These are phyloP conservation scores for Forbesichthys agassizii DNA, from an alignment of 2,113 vertebrate genomes.

Conservation along the genomic window DNA sequence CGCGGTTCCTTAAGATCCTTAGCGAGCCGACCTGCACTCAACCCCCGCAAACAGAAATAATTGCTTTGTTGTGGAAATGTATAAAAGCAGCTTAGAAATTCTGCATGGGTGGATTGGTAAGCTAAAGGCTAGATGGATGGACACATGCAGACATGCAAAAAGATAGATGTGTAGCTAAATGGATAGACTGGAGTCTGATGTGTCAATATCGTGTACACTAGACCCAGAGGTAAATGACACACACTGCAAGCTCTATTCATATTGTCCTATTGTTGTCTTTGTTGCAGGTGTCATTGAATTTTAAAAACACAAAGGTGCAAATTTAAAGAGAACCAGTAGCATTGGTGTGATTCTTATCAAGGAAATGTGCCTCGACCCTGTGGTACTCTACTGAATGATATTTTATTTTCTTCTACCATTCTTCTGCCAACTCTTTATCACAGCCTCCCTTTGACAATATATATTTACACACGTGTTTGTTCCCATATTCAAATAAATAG, in stretches of 20 bases:
- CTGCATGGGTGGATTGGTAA: not conserved
- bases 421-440: conserved; percentile 6
- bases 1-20: conserved; percentile 38
- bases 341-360: conserved; percentile 15
- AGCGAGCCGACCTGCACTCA: conserved; percentile 28
- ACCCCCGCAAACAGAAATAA: conserved; percentile 42
- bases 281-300: conserved; percentile 4
- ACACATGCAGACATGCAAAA: conserved; percentile 14
- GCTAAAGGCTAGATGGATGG: not conserved
- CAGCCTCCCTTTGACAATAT: conserved; percentile 12
- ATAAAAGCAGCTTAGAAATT: conserved; percentile 40
- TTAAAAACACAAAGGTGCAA: conserved; percentile 16
- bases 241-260: not conserved
- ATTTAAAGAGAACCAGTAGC: conserved; percentile 17
- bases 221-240: conserved; percentile 25
- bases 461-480: conserved; percentile 4
- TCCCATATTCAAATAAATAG: conserved; percentile 17
- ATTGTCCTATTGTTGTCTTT: conserved; percentile 24
- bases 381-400: conserved; percentile 10
- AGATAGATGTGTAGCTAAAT: conserved; percentile 26
- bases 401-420: not conserved
- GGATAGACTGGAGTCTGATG: conserved; percentile 19
- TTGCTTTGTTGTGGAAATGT: conserved; percentile 25
- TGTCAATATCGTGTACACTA: conserved; percentile 37
- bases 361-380: conserved; percentile 15